Percentiles rank a stretch among this genome's conserved stretches.
phyloP scores from a whole-genome alignment of 2,888 invertebrate genomes.

The Poecilus cupreus region DNA sequence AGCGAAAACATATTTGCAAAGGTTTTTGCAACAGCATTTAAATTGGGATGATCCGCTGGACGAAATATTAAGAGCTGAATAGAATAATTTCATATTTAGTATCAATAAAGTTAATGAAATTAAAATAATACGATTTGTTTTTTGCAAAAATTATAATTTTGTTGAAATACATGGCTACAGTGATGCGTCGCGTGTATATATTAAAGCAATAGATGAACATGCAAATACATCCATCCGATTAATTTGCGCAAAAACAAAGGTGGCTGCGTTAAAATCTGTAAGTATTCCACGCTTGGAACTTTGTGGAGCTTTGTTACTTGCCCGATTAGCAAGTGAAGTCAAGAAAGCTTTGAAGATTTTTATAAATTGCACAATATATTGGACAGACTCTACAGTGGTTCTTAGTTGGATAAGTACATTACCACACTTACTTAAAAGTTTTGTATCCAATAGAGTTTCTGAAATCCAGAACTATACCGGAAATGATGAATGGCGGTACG shows the following conservation, averaged over 20 bases:
- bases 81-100: too few relatives aligned
- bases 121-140: too few relatives aligned
- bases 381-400: slow-evolving; percentile 65
- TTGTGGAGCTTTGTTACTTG: background rate
- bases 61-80: too few relatives aligned
- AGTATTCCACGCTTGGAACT: background rate
- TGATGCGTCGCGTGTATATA: background rate
- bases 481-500: slow-evolving; percentile 58
- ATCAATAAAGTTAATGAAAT: too few relatives aligned
- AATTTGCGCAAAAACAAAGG: background rate
- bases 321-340: background rate
- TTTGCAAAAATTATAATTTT: too few relatives aligned
- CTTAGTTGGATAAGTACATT: slow-evolving; percentile 46
- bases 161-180: background rate
- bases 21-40: too few relatives aligned
- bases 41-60: too few relatives aligned
- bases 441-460: slow-evolving; percentile 59
- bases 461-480: slow-evolving; percentile 59
- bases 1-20: too few relatives aligned
- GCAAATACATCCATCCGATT: background rate
- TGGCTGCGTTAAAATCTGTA: background rate
- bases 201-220: background rate
- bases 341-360: background rate
- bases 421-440: slow-evolving; percentile 59
- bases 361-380: slow-evolving; percentile 52